These are phyloP conservation scores for Drosophila navojoa DNA, from an alignment of 1,140 invertebrate genomes.

Conservation along the genomic window DNA sequence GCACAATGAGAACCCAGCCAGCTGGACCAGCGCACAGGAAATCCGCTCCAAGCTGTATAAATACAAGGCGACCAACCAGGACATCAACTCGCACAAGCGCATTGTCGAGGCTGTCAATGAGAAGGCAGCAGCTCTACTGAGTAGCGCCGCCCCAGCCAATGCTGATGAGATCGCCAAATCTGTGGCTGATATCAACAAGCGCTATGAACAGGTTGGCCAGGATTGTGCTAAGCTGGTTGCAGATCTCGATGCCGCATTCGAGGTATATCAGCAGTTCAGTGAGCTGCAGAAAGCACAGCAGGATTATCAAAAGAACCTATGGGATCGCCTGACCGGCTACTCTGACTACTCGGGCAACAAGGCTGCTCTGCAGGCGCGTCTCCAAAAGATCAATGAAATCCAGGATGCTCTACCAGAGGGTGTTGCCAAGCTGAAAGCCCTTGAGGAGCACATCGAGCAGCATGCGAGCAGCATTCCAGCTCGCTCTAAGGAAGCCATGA, in stretches of 20 bases:
- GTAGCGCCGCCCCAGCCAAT: slow-evolving; percentile 86
- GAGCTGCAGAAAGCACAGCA: slow-evolving; percentile 93
- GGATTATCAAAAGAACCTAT: slow-evolving; percentile 94
- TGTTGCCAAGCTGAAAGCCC: slow-evolving; percentile 88
- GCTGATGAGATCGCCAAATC: slow-evolving; percentile 87
- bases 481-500: slow-evolving; percentile 91
- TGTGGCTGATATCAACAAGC: slow-evolving; percentile 88
- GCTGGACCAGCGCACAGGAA: slow-evolving; percentile 91
- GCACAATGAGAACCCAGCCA: slow-evolving; percentile 88
- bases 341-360: slow-evolving; percentile 94
- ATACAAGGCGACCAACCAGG: slow-evolving; percentile 93
- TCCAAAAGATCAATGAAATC: slow-evolving; percentile 90
- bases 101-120: slow-evolving; percentile 95
- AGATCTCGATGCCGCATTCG: slow-evolving; percentile 89
- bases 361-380: slow-evolving; percentile 88
- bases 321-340: slow-evolving; percentile 91
- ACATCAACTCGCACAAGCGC: slow-evolving; percentile 94
- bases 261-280: slow-evolving; percentile 92
- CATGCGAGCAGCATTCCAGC: slow-evolving; percentile 88
- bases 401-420: slow-evolving; percentile 91
- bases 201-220: slow-evolving; percentile 89
- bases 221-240: slow-evolving; percentile 87
- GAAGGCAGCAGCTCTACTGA: slow-evolving; percentile 87
- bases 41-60: slow-evolving; percentile 94
- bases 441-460: slow-evolving; percentile 88